A percentile compares a stretch with the other conserved stretches of the same genome.
Conservation (phyloP, 2,113 vertebrate genomes). For the Atlantisia rogersi region DNA sequence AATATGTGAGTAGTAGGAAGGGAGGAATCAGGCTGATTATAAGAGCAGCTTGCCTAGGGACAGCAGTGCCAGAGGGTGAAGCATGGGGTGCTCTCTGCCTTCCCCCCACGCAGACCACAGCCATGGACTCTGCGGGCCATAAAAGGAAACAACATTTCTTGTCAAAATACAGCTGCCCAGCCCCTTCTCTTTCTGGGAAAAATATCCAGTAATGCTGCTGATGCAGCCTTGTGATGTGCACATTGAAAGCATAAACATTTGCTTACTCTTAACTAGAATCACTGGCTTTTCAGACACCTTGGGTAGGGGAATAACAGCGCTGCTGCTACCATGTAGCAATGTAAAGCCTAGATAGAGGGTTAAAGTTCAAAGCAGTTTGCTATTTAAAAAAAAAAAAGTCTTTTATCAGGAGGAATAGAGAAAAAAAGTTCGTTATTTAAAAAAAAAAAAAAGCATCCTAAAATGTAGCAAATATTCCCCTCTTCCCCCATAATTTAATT, state of each 20-base stretch:
- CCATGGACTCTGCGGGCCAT: background rate
- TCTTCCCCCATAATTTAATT: background rate
- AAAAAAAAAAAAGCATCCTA: background rate
- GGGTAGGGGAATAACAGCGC: background rate
- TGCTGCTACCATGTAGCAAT: background rate
- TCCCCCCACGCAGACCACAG: background rate
- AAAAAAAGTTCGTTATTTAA: background rate
- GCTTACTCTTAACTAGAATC: background rate
- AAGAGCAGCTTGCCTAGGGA: background rate
- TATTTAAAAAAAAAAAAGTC: background rate
- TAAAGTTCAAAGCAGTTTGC: constrained; percentile 15
- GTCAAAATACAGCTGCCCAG: constrained; percentile 28
- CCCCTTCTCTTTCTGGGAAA: constrained; percentile 6
- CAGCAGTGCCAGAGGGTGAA: fast-evolving
- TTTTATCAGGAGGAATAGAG: background rate
- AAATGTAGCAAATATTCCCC: background rate
- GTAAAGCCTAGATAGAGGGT: background rate
- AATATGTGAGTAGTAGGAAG: background rate
- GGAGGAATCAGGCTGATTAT: background rate
- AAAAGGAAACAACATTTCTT: constrained; percentile 32
- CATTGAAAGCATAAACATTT: constrained; percentile 15
- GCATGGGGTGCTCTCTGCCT: background rate
- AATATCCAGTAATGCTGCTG: constrained; percentile 7
- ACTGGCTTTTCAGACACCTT: background rate
- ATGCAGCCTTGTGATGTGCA: background rate